Conservation (phyloP, 2,113 vertebrate species). For the Tretioscincus oriximinensis region DNA sequence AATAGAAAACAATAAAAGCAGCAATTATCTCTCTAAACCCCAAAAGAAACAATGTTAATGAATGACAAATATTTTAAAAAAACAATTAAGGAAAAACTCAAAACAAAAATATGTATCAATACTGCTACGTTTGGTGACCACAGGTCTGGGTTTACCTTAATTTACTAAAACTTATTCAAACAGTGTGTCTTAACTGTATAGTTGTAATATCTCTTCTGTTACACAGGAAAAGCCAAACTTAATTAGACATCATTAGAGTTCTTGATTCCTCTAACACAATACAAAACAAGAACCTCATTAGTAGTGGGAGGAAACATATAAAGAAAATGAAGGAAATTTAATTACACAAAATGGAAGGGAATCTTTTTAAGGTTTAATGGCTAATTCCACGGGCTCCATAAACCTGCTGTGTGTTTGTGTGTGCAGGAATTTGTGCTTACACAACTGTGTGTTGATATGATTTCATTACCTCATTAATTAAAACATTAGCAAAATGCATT, state of each 20-base stretch:
- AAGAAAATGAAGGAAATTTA: slow-evolving; percentile 58
- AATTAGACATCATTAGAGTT: slow-evolving; percentile 55
- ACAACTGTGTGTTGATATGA: slow-evolving; percentile 30
- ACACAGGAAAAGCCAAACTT: slow-evolving; percentile 48
- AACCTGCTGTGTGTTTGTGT: slow-evolving; percentile 20
- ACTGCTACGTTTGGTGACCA: background rate
- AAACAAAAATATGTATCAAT: too few species aligned
- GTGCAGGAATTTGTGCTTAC: slow-evolving; percentile 12
- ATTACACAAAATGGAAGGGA: slow-evolving; percentile 51
- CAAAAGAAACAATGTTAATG: too few species aligned
- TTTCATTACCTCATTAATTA: slow-evolving; percentile 72
- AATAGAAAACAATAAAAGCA: too few species aligned
- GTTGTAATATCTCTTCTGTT: slow-evolving; percentile 9
- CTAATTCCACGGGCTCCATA: slow-evolving; percentile 68
- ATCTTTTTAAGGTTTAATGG: slow-evolving; percentile 65
- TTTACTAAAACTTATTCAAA: background rate
- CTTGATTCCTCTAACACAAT: slow-evolving; percentile 44
- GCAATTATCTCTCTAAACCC: too few species aligned
- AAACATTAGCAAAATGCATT: slow-evolving; percentile 59
- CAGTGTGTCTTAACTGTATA: slow-evolving; percentile 31
- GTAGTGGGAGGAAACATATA: slow-evolving; percentile 47
- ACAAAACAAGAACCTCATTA: slow-evolving; percentile 56
- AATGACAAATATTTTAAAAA: too few species aligned
- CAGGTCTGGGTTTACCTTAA: background rate
- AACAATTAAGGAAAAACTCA: too few species aligned